phyloP scores from a whole-genome alignment of 2,888 invertebrate species.

The Nymphalis polychloros region DNA sequence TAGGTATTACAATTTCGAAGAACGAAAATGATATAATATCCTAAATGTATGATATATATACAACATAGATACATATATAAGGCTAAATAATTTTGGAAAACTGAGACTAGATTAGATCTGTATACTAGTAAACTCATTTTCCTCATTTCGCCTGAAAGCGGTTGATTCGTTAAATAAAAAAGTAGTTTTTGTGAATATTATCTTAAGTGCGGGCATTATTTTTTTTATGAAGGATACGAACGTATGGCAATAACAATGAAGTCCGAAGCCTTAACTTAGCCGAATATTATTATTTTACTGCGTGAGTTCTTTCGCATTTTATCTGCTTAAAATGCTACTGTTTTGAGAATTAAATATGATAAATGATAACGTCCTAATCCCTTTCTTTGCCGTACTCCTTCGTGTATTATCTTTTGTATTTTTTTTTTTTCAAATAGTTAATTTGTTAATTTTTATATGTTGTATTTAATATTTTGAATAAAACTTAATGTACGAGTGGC shows the following conservation, averaged over 20 bases:
- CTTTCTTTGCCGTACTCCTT: too few species aligned
- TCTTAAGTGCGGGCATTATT: constrained; percentile 16
- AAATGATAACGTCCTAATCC: too few species aligned
- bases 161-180: not conserved
- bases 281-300: constrained; percentile 34
- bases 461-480: too few species aligned
- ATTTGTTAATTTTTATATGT: too few species aligned
- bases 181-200: constrained; percentile 12
- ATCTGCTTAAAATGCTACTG: constrained; percentile 12
- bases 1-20: too few species aligned
- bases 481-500: too few species aligned
- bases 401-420: too few species aligned
- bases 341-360: constrained; percentile 23
- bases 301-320: constrained; percentile 30
- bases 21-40: too few species aligned
- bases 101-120: not conserved
- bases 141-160: not conserved
- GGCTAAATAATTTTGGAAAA: not conserved
- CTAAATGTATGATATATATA: too few species aligned
- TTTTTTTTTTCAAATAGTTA: too few species aligned
- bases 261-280: constrained; percentile 17
- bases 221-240: constrained; percentile 31
- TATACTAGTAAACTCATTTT: not conserved
- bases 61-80: too few species aligned
- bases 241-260: constrained; percentile 35